These are phyloP conservation scores for Phymatocera aterrima DNA, from an alignment of 2,888 invertebrate genomes.

Conservation along the genomic window DNA sequence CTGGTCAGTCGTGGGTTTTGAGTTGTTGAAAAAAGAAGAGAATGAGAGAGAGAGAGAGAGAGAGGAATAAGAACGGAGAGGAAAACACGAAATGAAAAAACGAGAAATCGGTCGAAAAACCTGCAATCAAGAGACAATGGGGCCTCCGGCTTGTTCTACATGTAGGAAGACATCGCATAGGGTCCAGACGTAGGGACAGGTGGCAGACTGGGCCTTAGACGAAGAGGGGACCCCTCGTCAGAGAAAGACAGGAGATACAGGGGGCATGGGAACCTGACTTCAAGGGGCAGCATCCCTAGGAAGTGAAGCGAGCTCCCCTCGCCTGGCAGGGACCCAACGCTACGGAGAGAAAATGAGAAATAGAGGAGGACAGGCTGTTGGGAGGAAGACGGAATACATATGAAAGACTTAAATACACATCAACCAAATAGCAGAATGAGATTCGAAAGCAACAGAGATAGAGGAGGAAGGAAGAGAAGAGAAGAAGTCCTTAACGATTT, in stretches of 20 bases:
- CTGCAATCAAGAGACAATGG: conserved; percentile 61
- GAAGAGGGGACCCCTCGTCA: conserved; percentile 50
- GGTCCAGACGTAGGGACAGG: conserved; percentile 72
- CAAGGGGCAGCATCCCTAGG: conserved; percentile 74
- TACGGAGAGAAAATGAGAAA: conserved; percentile 43
- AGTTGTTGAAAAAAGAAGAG: conserved; percentile 6
- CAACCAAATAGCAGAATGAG: conserved; percentile 26
- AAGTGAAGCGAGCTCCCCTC: conserved; percentile 59
- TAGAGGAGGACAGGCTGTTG: conserved; percentile 26
- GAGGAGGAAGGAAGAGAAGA: too few relatives aligned
- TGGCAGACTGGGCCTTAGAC: conserved; percentile 66
- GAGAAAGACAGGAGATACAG: conserved; percentile 56
- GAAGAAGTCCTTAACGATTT: background rate
- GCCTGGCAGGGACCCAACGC: conserved; percentile 1
- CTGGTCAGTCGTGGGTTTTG: conserved; percentile 34
- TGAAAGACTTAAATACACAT: conserved; percentile 28
- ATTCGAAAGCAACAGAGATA: too few relatives aligned
- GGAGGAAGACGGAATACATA: conserved; percentile 1
- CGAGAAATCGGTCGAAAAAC: conserved; percentile 39
- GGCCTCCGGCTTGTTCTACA: conserved; percentile 68
- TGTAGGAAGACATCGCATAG: conserved; percentile 69
- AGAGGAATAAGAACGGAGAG: too few relatives aligned
- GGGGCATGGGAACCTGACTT: conserved; percentile 74
- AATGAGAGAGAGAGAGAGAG: background rate
- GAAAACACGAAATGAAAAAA: conserved; percentile 6